Conservation (phyloP, 2,888 invertebrate genomes). For the Mamestra brassicae region DNA sequence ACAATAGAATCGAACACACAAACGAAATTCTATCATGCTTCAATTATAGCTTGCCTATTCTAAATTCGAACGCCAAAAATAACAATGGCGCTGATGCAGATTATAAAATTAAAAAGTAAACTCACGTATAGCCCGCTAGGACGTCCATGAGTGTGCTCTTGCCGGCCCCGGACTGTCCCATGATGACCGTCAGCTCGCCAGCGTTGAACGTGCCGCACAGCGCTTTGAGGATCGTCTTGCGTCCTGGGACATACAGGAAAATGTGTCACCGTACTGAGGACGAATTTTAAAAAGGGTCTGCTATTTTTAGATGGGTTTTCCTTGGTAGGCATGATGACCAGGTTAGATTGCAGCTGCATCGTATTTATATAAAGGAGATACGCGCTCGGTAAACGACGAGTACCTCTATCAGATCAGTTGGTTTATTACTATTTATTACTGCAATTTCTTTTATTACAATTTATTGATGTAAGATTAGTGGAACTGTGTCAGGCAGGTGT, state of each 20-base stretch:
- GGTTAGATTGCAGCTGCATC: background rate
- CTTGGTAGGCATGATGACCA: background rate
- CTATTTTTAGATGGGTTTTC: conserved; percentile 16
- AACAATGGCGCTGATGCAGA: conserved; percentile 32
- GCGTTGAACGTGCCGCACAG: conserved; percentile 93
- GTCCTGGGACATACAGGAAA: conserved; percentile 84
- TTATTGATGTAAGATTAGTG: background rate
- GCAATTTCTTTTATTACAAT: background rate
- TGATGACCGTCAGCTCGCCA: conserved; percentile 95
- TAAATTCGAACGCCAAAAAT: conserved; percentile 26
- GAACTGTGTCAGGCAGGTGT: background rate
- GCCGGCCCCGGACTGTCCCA: conserved; percentile 97
- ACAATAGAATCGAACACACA: conserved; percentile 23
- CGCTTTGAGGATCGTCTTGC: conserved; percentile 91
- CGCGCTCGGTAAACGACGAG: background rate
- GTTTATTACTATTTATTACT: conserved; percentile 2
- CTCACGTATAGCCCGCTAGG: conserved; percentile 97
- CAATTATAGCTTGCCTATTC: conserved; percentile 11
- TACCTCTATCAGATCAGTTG: background rate
- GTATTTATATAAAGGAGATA: background rate
- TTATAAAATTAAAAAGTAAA: conserved; percentile 64
- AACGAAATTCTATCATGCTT: conserved; percentile 5
- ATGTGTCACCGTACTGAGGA: conserved; percentile 34
- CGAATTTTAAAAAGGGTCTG: conserved; percentile 29
- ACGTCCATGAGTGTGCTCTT: conserved; percentile 97